These are phyloP conservation scores for Ochotona curzoniae DNA, from an alignment of 2,113 vertebrate species.

Conservation along the genomic window DNA sequence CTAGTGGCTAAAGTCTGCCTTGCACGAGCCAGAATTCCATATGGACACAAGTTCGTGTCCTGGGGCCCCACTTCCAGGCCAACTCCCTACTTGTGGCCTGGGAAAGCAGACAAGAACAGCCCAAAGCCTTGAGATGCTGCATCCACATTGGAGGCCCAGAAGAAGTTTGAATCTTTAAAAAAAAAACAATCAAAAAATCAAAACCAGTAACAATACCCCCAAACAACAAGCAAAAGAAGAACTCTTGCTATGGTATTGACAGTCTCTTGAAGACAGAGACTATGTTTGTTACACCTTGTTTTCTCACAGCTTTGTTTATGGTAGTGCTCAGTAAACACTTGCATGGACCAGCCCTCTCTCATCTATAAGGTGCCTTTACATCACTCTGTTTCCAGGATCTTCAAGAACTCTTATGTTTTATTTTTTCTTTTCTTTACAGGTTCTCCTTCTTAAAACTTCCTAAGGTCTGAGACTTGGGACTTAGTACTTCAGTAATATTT, in stretches of 20 bases:
- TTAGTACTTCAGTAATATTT: slow-evolving; percentile 19
- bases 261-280: slow-evolving; percentile 15
- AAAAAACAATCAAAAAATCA: no score
- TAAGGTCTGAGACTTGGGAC: neutral
- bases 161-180: no score
- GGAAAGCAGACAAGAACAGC: no score
- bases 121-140: no score
- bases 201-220: no score
- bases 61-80: no score
- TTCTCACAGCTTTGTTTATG: neutral
- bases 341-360: neutral
- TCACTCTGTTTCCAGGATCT: neutral
- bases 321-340: neutral
- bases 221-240: no score
- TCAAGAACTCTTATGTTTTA: neutral
- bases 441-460: neutral
- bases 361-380: neutral
- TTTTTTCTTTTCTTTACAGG: neutral
- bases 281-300: slow-evolving; percentile 1
- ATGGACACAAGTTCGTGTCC: no score
- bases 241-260: neutral
- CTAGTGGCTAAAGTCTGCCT: no score
- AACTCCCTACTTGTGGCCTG: no score
- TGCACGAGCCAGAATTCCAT: no score
- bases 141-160: no score